A percentile compares a stretch with the other conserved stretches of the same genome.
Conservation (phyloP, 2,888 invertebrate genomes). For the Chymomyza fuscimana region DNA sequence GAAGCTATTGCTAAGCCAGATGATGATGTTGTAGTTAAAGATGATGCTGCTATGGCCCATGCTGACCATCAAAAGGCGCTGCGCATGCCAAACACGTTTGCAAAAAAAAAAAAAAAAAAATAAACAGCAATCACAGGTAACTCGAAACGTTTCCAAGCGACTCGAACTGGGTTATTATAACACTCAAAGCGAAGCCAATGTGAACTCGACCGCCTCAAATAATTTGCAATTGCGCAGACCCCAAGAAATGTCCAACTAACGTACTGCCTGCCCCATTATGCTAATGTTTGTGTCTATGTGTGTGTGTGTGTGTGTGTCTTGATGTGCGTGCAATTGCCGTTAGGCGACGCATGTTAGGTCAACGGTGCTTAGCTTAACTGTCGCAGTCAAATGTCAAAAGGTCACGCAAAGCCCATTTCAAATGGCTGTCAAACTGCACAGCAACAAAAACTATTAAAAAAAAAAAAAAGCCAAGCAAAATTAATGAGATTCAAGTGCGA, state of each 20-base stretch:
- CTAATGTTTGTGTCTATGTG: neutral
- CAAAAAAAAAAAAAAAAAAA: neutral
- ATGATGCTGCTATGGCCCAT: neutral
- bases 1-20: neutral
- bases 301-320: neutral
- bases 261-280: neutral
- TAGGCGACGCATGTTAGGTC: neutral
- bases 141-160: neutral
- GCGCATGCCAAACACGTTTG: neutral
- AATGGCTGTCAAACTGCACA: neutral
- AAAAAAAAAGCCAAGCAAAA: neutral
- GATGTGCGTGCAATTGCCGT: neutral
- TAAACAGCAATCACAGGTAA: neutral
- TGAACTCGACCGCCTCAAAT: conserved; percentile 5
- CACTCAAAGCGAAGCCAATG: neutral
- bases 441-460: neutral
- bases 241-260: neutral
- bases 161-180: conserved; percentile 1
- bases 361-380: neutral
- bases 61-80: neutral
- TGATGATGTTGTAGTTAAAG: no score
- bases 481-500: conserved; percentile 14
- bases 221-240: conserved; percentile 4
- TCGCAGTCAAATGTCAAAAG: conserved; percentile 17
- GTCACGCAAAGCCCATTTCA: conserved; percentile 14